These are phyloP conservation scores for Amphilophus citrinellus DNA, from an alignment of 2,113 vertebrate genomes.

Conservation along the genomic window DNA sequence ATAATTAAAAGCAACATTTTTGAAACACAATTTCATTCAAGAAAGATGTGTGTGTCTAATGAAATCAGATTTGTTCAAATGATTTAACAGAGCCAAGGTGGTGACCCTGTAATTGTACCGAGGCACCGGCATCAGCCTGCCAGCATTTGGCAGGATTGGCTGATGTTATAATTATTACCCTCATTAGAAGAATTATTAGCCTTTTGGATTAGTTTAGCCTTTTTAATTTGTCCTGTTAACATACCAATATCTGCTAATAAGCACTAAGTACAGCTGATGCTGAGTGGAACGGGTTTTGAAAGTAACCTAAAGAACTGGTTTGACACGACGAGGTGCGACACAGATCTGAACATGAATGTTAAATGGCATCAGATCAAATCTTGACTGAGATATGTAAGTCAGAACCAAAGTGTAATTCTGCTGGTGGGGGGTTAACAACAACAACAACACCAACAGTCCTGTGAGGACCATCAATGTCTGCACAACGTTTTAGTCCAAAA, in stretches of 20 bases:
- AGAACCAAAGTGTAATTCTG: neutral
- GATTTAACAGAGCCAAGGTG: neutral
- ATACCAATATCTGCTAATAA: neutral
- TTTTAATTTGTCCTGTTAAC: neutral
- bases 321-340: neutral
- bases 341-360: neutral
- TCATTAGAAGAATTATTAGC: neutral
- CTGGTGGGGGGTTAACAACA: neutral
- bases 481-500: neutral
- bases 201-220: neutral
- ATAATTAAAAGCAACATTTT: neutral
- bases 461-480: neutral
- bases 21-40: neutral
- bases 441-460: neutral
- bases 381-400: neutral
- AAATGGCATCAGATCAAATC: neutral
- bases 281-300: neutral
- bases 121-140: neutral
- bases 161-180: neutral
- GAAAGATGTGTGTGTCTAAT: neutral
- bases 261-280: neutral
- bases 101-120: neutral
- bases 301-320: neutral
- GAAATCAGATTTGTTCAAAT: neutral
- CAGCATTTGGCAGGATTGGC: neutral